phyloP scores from a whole-genome alignment of 2,797 vertebrate genomes.

The Lutjanus argentimaculatus region DNA sequence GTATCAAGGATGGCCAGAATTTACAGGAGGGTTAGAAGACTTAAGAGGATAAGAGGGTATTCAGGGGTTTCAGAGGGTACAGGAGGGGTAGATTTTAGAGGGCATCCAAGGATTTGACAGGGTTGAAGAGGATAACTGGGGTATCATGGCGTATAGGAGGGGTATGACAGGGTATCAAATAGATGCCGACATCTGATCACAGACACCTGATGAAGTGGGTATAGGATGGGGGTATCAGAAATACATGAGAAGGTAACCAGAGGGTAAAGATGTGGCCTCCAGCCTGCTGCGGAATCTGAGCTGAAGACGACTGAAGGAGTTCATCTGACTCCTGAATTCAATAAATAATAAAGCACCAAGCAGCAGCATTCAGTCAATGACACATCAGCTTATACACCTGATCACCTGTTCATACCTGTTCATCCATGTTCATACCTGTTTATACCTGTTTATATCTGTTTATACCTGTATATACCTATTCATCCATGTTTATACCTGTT shows the following conservation, averaged over 20 bases:
- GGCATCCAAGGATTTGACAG: neutral
- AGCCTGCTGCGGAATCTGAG: constrained; percentile 13
- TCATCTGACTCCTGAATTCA: neutral
- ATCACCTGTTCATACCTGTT: neutral
- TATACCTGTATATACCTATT: too few relatives aligned
- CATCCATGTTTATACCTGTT: too few relatives aligned
- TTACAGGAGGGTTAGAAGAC: too few relatives aligned
- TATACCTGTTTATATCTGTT: too few relatives aligned
- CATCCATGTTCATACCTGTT: neutral
- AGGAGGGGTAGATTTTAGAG: too few relatives aligned
- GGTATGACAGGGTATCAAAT: neutral
- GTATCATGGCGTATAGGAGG: neutral
- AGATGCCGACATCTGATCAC: neutral
- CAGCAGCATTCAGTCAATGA: constrained; percentile 15
- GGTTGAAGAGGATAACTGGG: neutral
- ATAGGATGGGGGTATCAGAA: neutral
- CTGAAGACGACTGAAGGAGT: neutral
- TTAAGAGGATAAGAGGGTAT: too few relatives aligned
- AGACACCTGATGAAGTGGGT: neutral
- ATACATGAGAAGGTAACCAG: neutral
- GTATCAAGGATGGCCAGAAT: too few relatives aligned
- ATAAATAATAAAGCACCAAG: constrained; percentile 39
- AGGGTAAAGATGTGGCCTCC: neutral
- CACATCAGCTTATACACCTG: constrained; percentile 5
- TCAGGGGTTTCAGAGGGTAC: too few relatives aligned